Base-by-base conservation (phyloP, 2,113 vertebrate species). In the Dryoscopus gambensis region DNA sequence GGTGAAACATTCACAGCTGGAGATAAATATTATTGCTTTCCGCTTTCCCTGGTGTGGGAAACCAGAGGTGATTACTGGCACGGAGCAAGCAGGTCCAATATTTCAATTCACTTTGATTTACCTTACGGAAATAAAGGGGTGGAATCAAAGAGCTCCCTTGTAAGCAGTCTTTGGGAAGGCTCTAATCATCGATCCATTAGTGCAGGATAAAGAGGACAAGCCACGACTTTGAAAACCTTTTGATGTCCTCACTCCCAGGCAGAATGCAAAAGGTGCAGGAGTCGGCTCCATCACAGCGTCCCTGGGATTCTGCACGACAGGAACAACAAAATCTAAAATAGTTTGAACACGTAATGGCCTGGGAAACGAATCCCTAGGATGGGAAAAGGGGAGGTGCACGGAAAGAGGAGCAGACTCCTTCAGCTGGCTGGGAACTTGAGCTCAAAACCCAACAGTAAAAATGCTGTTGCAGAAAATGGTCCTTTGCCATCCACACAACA, bases 61-160 rank as follows among this genome's bases (percentile, higher is more conserved):
- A 46, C 13, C 55, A 81, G 49, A 74, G 63, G 53, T 9, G 33
- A 70, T 37, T 74, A 15, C 0, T 49, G 65, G 42, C 46, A 70
- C 24, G 25, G 49, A 50, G 64, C 6, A 31, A 83, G n/a, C 17
- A 75, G 1, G 1, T 7, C 40, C 46, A 46, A 39, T 17, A 71
- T 50, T 85, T 50, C 64, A 70, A 74, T 33, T 77, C 63, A 23
- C 53, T 87, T 77, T 76, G 87, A 92, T 91, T 87, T 63, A 37
- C 35, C 56, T 79, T 16, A 25, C 5, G 42, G 46, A 78, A 71
- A 70, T 7, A 52, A 63, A 84, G 27, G 35, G 40, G 60, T 31
- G 81, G 42, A 81, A 87, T 86, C 70, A 67, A 95, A 93, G 90
- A 56, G 40, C 81, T 96, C 28, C 7, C 64, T 27, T 71, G 69